Conservation (phyloP, 2,888 invertebrate species). For the Lithophane leautieri region DNA sequence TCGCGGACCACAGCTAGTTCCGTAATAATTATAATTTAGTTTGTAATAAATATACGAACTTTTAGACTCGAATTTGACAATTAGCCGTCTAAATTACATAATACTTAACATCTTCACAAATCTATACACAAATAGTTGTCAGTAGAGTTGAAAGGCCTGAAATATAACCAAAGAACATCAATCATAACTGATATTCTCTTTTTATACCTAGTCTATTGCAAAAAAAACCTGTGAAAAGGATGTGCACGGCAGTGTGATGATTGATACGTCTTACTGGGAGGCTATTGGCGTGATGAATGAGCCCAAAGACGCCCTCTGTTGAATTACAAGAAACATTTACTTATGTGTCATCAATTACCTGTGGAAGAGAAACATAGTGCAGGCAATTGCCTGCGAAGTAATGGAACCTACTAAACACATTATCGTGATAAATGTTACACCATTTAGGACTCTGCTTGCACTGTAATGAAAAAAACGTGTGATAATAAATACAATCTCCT, state of each 20-base stretch:
- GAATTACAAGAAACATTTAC: constrained; percentile 57
- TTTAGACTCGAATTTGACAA: neutral
- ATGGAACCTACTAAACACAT: constrained; percentile 52
- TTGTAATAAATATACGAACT: neutral
- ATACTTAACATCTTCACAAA: constrained; percentile 6
- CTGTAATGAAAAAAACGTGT: constrained; percentile 39
- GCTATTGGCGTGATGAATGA: constrained; percentile 67
- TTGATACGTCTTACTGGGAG: constrained; percentile 67
- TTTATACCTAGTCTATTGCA: constrained; percentile 66
- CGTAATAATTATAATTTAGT: neutral
- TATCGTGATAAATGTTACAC: constrained; percentile 52
- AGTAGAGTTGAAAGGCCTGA: constrained; percentile 46
- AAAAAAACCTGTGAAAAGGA: constrained; percentile 70
- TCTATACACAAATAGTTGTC: constrained; percentile 31
- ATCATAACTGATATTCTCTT: constrained; percentile 69
- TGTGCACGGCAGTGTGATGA: constrained; percentile 68
- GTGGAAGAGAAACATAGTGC: constrained; percentile 51
- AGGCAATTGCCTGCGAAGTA: constrained; percentile 42
- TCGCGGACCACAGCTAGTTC: no score
- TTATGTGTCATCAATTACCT: constrained; percentile 57
- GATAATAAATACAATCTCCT: constrained; percentile 7
- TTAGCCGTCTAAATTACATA: neutral
- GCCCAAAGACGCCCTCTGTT: constrained; percentile 55
- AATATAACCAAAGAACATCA: constrained; percentile 72
- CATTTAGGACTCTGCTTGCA: constrained; percentile 31